Evolutionary conservation across 2,888 invertebrate species (phyloP).

Genomic region (Chrysolina americana): DNA sequence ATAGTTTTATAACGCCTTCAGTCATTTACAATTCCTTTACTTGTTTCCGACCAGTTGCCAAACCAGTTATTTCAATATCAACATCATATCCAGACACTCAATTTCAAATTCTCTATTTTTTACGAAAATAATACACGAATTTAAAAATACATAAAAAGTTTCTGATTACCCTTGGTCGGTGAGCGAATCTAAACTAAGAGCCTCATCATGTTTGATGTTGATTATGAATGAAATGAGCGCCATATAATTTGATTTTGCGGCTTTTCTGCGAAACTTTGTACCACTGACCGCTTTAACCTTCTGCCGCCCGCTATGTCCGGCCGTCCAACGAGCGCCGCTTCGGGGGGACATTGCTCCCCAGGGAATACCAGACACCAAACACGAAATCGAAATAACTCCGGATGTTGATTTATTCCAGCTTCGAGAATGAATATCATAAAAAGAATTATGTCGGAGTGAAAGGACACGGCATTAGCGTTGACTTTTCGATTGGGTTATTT

Average conservation of each 20-base stretch:
- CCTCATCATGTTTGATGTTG: conserved; percentile 57
- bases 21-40: too few relatives aligned
- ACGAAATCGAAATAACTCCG: conserved; percentile 16
- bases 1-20: too few relatives aligned
- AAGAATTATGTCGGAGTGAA: neutral
- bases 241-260: conserved; percentile 66
- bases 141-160: conserved; percentile 13
- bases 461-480: neutral
- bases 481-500: neutral
- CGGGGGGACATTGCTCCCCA: conserved; percentile 35
- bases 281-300: conserved; percentile 66
- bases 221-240: conserved; percentile 63
- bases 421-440: conserved; percentile 12
- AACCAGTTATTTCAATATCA: too few relatives aligned
- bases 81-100: too few relatives aligned
- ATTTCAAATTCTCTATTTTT: too few relatives aligned
- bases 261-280: conserved; percentile 65
- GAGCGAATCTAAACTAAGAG: conserved; percentile 14
- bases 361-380: conserved; percentile 16
- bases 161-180: conserved; percentile 15
- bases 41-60: too few relatives aligned
- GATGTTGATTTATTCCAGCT: conserved; percentile 17
- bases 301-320: conserved; percentile 63
- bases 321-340: conserved; percentile 46
- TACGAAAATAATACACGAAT: neutral